Percentiles rank a stretch among this genome's conserved stretches.
phyloP scores from a whole-genome alignment of 1,140 invertebrate species.

The Solenopsis invicta region DNA sequence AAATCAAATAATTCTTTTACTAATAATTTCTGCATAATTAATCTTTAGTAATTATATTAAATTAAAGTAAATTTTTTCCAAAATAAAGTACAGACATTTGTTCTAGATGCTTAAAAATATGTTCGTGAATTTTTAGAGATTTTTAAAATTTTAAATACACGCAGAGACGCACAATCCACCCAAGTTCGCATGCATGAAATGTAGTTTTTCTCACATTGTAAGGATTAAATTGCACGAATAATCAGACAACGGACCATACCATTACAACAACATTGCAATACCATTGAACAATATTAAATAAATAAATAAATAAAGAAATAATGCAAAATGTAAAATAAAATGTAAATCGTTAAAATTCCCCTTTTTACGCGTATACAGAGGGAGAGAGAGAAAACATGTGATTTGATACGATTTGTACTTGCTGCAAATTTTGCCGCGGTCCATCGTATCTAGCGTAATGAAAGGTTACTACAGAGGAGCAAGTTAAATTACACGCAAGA shows the following conservation, averaged over 20 bases:
- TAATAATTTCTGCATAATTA: too few relatives aligned
- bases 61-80: too few relatives aligned
- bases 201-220: too few relatives aligned
- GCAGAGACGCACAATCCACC: too few relatives aligned
- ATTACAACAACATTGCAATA: too few relatives aligned
- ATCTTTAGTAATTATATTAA: too few relatives aligned
- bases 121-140: too few relatives aligned
- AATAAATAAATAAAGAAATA: not conserved
- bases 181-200: too few relatives aligned
- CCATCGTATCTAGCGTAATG: not conserved
- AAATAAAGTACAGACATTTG: too few relatives aligned
- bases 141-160: too few relatives aligned
- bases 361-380: not conserved
- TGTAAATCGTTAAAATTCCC: not conserved
- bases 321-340: not conserved
- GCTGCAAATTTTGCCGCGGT: not conserved
- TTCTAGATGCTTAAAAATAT: too few relatives aligned
- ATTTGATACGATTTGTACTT: not conserved
- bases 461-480: not conserved
- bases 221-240: not conserved
- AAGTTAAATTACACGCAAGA: constrained; percentile 32
- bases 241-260: not conserved
- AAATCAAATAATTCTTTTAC: too few relatives aligned
- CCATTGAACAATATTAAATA: not conserved
- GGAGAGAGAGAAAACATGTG: not conserved